Conservation (phyloP, 2,113 vertebrate genomes). For the Picathartes gymnocephalus region DNA sequence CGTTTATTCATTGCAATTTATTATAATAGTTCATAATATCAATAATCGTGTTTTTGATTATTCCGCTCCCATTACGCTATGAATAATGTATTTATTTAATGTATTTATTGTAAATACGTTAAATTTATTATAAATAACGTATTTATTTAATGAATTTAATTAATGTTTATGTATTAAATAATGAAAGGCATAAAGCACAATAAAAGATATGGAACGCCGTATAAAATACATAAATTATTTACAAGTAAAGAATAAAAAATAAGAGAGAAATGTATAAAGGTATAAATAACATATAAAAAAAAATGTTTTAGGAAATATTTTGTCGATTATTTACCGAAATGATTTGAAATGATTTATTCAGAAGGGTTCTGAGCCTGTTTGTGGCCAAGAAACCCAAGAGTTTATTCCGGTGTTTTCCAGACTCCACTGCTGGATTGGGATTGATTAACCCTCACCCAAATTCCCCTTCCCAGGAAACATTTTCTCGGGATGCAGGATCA, state of each 20-base stretch:
- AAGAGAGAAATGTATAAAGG: accelerated
- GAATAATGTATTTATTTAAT: no score
- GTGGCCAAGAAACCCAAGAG: background rate
- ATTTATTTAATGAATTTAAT: no score
- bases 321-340: no score
- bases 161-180: no score
- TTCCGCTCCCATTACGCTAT: no score
- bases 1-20: no score
- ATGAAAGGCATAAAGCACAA: no score
- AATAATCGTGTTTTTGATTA: no score
- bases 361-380: no score
- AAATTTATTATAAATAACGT: no score
- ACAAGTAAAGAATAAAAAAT: background rate
- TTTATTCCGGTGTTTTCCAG: background rate
- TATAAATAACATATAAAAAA: background rate
- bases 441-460: background rate
- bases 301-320: background rate
- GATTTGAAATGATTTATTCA: background rate
- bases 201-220: accelerated
- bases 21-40: no score
- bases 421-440: background rate
- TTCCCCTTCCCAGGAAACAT: background rate
- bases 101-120: no score
- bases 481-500: background rate
- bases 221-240: background rate